A percentile compares a stretch with the other conserved stretches of the same genome.
These are phyloP conservation scores for Bombus polaris DNA, from an alignment of 1,140 invertebrate species.

Conservation along the genomic window DNA sequence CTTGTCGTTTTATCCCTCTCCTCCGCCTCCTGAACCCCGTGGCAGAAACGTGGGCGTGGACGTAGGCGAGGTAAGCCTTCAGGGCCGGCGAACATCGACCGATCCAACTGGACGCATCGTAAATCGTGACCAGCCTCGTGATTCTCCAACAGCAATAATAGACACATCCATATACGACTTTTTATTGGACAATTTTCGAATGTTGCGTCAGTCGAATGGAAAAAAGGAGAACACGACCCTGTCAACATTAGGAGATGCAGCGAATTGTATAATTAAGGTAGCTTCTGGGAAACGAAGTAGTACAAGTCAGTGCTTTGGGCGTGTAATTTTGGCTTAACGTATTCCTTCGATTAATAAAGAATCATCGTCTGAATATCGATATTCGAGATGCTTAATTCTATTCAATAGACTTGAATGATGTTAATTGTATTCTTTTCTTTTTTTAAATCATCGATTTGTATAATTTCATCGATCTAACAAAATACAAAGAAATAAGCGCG, in stretches of 20 bases:
- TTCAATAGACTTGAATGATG: neutral
- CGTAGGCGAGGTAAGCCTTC: slow-evolving; percentile 70
- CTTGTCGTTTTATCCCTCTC: slow-evolving; percentile 26
- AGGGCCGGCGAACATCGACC: slow-evolving; percentile 68
- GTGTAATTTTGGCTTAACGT: neutral
- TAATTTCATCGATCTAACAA: neutral
- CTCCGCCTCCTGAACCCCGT: slow-evolving; percentile 17
- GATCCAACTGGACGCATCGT: slow-evolving; percentile 60
- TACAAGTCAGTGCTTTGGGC: neutral
- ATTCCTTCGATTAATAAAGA: neutral
- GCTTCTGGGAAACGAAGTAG: neutral
- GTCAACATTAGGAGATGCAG: neutral
- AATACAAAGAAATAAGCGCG: neutral
- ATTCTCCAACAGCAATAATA: slow-evolving; percentile 39
- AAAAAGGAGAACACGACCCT: neutral
- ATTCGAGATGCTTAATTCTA: neutral
- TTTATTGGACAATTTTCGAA: slow-evolving; percentile 17
- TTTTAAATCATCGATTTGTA: neutral
- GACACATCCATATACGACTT: slow-evolving; percentile 54
- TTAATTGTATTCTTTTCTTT: neutral
- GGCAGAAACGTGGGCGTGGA: slow-evolving; percentile 68
- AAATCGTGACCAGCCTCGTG: slow-evolving; percentile 53
- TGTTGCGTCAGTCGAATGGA: neutral
- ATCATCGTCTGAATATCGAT: no score
- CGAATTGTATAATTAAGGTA: neutral